Evolutionary conservation across 2,113 vertebrate genomes (phyloP).

Genomic region (Hyperopisus bebe): DNA sequence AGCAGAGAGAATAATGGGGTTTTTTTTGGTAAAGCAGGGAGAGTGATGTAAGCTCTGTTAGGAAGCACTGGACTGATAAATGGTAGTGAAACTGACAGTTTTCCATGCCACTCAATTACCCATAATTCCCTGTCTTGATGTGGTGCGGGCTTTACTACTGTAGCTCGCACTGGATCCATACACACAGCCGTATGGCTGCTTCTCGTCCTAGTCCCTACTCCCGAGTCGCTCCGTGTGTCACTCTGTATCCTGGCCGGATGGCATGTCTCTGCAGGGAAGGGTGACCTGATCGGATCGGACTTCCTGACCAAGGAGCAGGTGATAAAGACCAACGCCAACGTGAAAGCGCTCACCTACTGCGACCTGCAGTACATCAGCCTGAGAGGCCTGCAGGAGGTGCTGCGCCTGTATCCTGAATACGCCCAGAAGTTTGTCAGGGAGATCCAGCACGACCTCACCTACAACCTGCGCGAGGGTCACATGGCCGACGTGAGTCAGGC

Average conservation of each 20-base stretch:
- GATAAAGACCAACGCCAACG: slow-evolving; percentile 43
- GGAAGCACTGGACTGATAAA: not conserved
- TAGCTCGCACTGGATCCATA: not conserved
- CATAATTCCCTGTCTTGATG: not conserved
- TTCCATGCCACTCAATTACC: not conserved
- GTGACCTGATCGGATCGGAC: slow-evolving; percentile 45
- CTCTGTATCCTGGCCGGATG: not conserved
- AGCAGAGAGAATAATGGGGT: no score
- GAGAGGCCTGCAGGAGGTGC: slow-evolving; percentile 38
- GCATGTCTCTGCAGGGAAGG: slow-evolving; percentile 35
- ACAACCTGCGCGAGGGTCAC: slow-evolving; percentile 42
- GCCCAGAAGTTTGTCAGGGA: slow-evolving; percentile 41
- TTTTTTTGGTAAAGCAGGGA: not conserved
- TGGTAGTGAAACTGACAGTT: not conserved
- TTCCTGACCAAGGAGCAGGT: slow-evolving; percentile 35
- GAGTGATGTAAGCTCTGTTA: not conserved
- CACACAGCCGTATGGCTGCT: not conserved
- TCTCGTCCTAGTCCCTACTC: not conserved
- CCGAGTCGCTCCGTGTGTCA: not conserved
- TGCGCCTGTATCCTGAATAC: slow-evolving; percentile 42
- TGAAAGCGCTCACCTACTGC: slow-evolving; percentile 23
- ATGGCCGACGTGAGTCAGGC: slow-evolving; percentile 28
- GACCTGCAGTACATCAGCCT: slow-evolving; percentile 37
- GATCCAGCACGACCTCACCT: slow-evolving; percentile 44
- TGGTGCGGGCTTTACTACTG: not conserved